Base-by-base conservation (phyloP, 2,888 invertebrate species). In the Cremastinae sp. region DNA sequence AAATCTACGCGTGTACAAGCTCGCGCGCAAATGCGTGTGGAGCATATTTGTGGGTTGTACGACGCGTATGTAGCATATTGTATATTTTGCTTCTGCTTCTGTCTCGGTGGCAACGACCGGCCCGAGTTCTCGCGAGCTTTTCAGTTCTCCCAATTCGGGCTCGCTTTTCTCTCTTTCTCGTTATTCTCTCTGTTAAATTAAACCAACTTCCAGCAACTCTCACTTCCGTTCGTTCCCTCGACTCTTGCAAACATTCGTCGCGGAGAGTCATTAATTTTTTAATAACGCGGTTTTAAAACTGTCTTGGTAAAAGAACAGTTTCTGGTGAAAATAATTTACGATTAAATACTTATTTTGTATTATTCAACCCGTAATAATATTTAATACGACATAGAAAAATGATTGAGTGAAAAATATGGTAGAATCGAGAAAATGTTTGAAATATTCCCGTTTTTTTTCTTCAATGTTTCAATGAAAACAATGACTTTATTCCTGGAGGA, bases 81-180 rank as follows among this genome's bases (percentile, higher is more conserved):
- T 65, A 53, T 66, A 58, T 65, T 61, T 64, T 69, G 58, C 47
- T 61, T 56, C 69, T 59, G 76, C 61, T 61, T 65, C 65, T 66
- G 73, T 34, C 68, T 65, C 65, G 73, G 61, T 74, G 74, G 69
- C 76, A 77, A 77, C 74, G 76, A 77, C 76, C 76, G 73, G 53
- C 28, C 59, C 56, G 47, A 58, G 73, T 53, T 72, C 72, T 38
- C 68, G 72, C 72, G 62, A 74, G 49, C 56, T 34, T 28, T 28
- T 64, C 41, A 69, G 58, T 70, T 65, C 73, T 70, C 76, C 65
- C 73, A 76, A 76, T 76, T 76, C 59, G 65, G 28, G 43, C 43
- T 54, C 34, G 18, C 8, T 34, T 14, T 28, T 49, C 12, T 28
- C 45, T 59, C 43, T 12, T 20, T 62, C 34, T 61, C n/a, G 28